Percentiles rank a stretch among this genome's conserved stretches.
Evolutionary conservation across 1,140 invertebrate genomes (phyloP).

Genomic region (Meteorus sp.): DNA sequence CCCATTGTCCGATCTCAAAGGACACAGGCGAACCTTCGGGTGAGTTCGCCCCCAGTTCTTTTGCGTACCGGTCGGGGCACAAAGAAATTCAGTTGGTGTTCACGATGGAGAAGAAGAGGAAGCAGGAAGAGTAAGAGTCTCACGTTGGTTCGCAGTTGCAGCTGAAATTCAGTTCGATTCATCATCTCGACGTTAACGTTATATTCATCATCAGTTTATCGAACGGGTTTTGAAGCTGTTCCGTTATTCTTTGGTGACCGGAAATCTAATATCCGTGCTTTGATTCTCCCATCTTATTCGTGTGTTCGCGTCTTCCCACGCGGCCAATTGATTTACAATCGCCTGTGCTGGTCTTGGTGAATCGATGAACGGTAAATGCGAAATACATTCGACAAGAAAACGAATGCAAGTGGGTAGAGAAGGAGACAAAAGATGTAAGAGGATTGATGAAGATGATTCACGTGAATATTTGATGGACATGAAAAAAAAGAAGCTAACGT

Average conservation of each 20-base stretch:
- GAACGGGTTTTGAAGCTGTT: constrained; percentile 27
- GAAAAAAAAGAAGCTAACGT: no score
- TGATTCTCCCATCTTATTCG: background rate
- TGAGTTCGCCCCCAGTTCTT: background rate
- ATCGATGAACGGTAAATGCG: constrained; percentile 9
- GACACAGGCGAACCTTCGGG: constrained; percentile 15
- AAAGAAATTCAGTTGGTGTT: constrained; percentile 19
- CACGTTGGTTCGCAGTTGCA: no score
- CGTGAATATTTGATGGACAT: no score
- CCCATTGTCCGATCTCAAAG: constrained; percentile 26
- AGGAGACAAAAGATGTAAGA: background rate
- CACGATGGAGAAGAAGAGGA: background rate
- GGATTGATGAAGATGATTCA: no score
- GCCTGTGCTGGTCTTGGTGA: background rate
- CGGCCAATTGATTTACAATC: constrained; percentile 23
- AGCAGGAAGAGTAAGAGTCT: background rate
- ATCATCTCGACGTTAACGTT: no score
- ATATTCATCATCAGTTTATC: background rate
- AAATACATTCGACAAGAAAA: background rate
- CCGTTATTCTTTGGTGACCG: constrained; percentile 31
- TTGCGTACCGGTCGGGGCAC: background rate
- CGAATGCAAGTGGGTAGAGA: background rate
- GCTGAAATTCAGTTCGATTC: no score
- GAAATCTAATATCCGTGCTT: constrained; percentile 29
- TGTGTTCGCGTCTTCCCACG: constrained; percentile 13